Base-by-base conservation (phyloP, 2,888 invertebrate genomes). In the Scelioninae gen. 2 region DNA sequence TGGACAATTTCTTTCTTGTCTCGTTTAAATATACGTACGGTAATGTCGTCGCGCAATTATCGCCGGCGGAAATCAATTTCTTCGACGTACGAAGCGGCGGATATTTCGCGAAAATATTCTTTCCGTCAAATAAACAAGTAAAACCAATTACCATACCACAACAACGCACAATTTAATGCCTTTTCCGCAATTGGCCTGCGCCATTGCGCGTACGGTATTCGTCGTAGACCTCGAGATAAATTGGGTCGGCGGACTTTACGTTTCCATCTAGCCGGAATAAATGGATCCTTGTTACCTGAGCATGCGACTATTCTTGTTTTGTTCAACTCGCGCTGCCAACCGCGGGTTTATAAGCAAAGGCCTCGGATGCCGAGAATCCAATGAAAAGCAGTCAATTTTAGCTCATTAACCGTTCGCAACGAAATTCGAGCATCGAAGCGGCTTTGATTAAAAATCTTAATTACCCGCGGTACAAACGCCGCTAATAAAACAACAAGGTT, bases 281-380 rank as follows among this genome's bases (percentile, higher is more conserved):
- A 84, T 84, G 83, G 81, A 81, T 79, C 80, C 83, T 84, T 81
- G 83, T 84, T 84, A 83, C 82, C 77, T 76, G 79, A 58, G 71
- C 70, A 72, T 64, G 70, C 65, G 57, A 74, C 60, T 58, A 50
- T 69, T 65, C 65, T 69, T 65, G 63, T 58, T 60, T 65, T 43
- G 65, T 60, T 69, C 45, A 31, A 39, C 22, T 61, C 58, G 25
- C 28, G 16, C 19, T 57, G 31, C 45, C 48, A 60, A 61, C 65
- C 65, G 28, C 60, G 60, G 43, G 60, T 52, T 57, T 50, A 55
- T 67, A 67, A 67, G 57, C 35, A 37, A 68, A 64, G 39, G 28
- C 11, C 16, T 53, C 25, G 52, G 57, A 73, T 46, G 58, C 43
- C 50, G 48, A 53, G 55, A 53, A 45, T 43, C 37, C 45, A 33